Conservation (phyloP, 2,888 invertebrate genomes). For the Phorcus lineatus region DNA sequence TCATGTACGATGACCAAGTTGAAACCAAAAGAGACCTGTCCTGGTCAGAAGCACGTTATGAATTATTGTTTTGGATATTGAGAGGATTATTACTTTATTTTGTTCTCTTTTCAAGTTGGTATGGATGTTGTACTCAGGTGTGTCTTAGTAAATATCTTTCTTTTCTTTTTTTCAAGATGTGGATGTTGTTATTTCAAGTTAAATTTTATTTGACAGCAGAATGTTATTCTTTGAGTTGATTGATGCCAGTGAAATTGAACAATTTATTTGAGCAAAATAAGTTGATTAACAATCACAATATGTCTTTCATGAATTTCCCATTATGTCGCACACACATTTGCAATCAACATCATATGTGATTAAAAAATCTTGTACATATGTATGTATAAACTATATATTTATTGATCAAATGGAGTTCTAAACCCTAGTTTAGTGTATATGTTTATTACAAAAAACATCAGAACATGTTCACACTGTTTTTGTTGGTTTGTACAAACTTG, state of each 20-base stretch:
- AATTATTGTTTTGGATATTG: background rate
- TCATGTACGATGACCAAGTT: too few species aligned
- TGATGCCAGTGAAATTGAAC: constrained; percentile 15
- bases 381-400: too few species aligned
- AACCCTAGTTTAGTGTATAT: too few species aligned
- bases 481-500: too few species aligned
- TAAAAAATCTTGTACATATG: too few species aligned
- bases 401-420: too few species aligned
- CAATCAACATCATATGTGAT: too few species aligned
- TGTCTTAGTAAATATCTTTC: background rate
- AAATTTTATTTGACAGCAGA: background rate
- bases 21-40: too few species aligned
- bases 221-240: background rate
- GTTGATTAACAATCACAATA: constrained; percentile 15
- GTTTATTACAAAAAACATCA: too few species aligned
- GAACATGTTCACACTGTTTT: too few species aligned
- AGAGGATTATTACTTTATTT: background rate
- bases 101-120: background rate
- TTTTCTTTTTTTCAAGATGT: background rate
- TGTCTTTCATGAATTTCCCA: constrained; percentile 13
- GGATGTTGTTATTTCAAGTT: background rate
- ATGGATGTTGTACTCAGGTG: background rate
- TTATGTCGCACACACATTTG: constrained; percentile 6
- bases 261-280: background rate
- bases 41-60: background rate